Percentiles rank a stretch among this genome's conserved stretches.
Conservation (phyloP, 2,113 vertebrate species). For the Cynoglossus semilaevis region DNA sequence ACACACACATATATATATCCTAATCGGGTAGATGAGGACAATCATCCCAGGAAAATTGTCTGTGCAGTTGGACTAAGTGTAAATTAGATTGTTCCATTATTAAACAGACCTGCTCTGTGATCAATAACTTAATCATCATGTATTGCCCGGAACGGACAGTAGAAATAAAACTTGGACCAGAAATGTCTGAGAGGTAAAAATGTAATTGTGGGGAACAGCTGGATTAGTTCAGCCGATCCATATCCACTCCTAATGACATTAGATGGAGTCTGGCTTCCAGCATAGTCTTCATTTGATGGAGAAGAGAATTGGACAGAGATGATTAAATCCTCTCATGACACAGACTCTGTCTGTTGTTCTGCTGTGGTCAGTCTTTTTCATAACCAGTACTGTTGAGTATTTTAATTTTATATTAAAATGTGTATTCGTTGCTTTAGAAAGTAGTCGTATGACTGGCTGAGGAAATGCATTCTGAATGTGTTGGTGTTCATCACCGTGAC, state of each 20-base stretch:
- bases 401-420: no score
- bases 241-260: slow-evolving; percentile 74
- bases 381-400: slow-evolving; percentile 2
- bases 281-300: slow-evolving; percentile 39
- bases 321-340: slow-evolving; percentile 27
- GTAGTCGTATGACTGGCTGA: no score
- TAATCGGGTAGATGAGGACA: neutral
- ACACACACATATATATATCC: no score
- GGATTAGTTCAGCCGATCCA: slow-evolving; percentile 56
- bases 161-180: slow-evolving; percentile 47
- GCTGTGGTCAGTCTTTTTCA: slow-evolving; percentile 5
- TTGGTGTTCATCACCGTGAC: neutral
- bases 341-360: slow-evolving; percentile 1
- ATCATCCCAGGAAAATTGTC: neutral
- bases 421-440: no score
- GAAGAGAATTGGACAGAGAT: slow-evolving; percentile 10
- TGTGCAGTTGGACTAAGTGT: neutral
- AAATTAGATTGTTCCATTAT: slow-evolving; percentile 22
- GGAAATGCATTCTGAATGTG: neutral
- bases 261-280: slow-evolving; percentile 72
- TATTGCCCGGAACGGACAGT: slow-evolving; percentile 34
- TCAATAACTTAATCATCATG: slow-evolving; percentile 35
- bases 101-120: slow-evolving; percentile 10
- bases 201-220: slow-evolving; percentile 67
- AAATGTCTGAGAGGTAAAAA: slow-evolving; percentile 55